These are phyloP conservation scores for Candidula unifasciata DNA, from an alignment of 2,888 invertebrate species.

Conservation along the genomic window DNA sequence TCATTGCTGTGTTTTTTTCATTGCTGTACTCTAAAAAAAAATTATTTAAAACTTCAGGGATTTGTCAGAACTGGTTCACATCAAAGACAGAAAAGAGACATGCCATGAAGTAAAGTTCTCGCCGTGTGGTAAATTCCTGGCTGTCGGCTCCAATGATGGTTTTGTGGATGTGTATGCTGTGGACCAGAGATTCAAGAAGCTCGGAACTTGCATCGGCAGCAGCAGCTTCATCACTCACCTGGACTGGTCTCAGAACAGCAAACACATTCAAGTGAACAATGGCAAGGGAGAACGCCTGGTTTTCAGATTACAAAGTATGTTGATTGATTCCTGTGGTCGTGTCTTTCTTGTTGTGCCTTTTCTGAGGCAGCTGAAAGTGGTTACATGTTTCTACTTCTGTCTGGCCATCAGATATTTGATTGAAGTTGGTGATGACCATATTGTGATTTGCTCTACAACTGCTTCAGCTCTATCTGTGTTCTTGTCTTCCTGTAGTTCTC, in stretches of 20 bases:
- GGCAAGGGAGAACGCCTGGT: slow-evolving; percentile 77
- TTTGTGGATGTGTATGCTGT: slow-evolving; percentile 78
- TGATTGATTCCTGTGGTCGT: neutral
- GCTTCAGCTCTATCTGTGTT: too few relatives aligned
- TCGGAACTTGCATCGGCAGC: slow-evolving; percentile 76
- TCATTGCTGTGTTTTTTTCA: too few relatives aligned
- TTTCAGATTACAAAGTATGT: slow-evolving; percentile 76
- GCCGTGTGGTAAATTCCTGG: slow-evolving; percentile 77
- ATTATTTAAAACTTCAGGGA: slow-evolving; percentile 67
- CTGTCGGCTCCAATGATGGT: slow-evolving; percentile 79
- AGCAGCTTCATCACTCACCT: slow-evolving; percentile 79
- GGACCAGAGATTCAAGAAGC: slow-evolving; percentile 74
- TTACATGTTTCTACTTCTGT: too few relatives aligned
- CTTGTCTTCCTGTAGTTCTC: too few relatives aligned
- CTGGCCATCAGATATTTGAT: too few relatives aligned
- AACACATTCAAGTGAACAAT: slow-evolving; percentile 78
- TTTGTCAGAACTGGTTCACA: slow-evolving; percentile 74
- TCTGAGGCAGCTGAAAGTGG: too few relatives aligned
- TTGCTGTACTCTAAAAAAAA: too few relatives aligned
- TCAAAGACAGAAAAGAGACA: slow-evolving; percentile 78
- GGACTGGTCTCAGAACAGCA: slow-evolving; percentile 79
- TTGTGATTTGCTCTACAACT: too few relatives aligned
- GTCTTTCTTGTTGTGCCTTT: too few relatives aligned
- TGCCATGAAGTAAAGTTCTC: slow-evolving; percentile 79
- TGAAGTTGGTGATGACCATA: too few relatives aligned